Conservation (phyloP, 2,797 vertebrate species). For the Enteromius unitaeniatus region DNA sequence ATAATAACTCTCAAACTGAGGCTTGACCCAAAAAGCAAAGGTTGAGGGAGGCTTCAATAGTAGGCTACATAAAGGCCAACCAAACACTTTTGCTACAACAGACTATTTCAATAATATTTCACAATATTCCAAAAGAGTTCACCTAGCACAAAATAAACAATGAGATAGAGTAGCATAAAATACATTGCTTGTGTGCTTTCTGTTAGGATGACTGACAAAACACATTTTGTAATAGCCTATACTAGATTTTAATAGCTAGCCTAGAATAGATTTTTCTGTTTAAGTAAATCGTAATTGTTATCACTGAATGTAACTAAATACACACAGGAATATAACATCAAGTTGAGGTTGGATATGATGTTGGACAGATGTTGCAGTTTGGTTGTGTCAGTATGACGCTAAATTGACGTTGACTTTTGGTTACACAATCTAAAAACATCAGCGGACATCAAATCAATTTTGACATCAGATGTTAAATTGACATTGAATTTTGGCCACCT, state of each 20-base stretch:
- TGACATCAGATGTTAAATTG: background rate
- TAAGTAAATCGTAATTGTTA: background rate
- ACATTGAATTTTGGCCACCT: background rate
- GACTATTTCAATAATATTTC: background rate
- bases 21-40: background rate
- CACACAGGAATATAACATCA: background rate
- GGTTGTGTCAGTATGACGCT: background rate
- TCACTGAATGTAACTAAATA: background rate
- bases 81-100: background rate
- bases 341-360: background rate
- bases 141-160: background rate
- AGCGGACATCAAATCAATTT: background rate
- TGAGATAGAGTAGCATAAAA: background rate
- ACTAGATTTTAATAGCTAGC: no score
- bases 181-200: background rate
- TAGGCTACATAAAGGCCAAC: background rate
- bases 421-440: background rate
- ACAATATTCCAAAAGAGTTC: background rate
- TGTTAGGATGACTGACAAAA: slow-evolving; percentile 1
- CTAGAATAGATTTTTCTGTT: background rate
- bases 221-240: background rate
- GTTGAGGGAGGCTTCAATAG: background rate
- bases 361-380: background rate
- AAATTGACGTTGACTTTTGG: background rate
- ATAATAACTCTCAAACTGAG: slow-evolving; percentile 6